Conservation (phyloP, 1,140 invertebrate genomes). For the Scaptomyza graminum region DNA sequence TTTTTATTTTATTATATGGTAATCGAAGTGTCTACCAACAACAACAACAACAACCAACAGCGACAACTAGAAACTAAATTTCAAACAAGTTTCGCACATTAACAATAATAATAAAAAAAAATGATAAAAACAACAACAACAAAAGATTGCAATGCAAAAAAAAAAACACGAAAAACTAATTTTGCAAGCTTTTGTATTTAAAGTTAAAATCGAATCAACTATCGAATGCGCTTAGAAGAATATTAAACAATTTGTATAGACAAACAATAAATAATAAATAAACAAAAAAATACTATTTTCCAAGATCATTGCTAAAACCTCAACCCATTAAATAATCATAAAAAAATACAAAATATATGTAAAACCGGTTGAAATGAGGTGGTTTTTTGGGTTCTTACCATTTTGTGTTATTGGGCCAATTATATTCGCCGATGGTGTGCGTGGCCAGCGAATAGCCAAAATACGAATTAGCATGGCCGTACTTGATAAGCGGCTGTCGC, state of each 20-base stretch:
- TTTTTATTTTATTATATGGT: constrained; percentile 43
- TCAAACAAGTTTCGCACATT: constrained; percentile 69
- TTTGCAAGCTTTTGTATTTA: constrained; percentile 49
- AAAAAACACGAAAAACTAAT: constrained; percentile 16
- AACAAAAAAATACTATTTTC: not conserved
- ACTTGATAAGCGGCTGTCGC: constrained; percentile 75
- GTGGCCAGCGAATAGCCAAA: constrained; percentile 81
- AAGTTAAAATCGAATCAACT: not conserved
- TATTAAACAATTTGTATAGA: too few relatives aligned
- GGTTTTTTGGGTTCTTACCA: constrained; percentile 64
- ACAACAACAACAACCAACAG: constrained; percentile 11
- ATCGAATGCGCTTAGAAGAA: constrained; percentile 5
- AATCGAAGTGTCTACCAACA: constrained; percentile 37
- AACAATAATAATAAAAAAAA: constrained; percentile 7
- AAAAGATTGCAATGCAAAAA: constrained; percentile 47
- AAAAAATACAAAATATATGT: not conserved
- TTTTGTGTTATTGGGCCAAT: constrained; percentile 74
- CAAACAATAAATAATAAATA: too few relatives aligned
- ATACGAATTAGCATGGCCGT: constrained; percentile 68
- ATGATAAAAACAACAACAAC: constrained; percentile 20
- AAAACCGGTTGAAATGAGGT: constrained; percentile 6
- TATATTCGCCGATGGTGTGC: constrained; percentile 73
- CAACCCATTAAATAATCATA: not conserved
- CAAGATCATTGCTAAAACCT: too few relatives aligned
- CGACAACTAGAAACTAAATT: constrained; percentile 40